Evolutionary conservation across 1,140 invertebrate species (phyloP).

Genomic region (Sipha flava): DNA sequence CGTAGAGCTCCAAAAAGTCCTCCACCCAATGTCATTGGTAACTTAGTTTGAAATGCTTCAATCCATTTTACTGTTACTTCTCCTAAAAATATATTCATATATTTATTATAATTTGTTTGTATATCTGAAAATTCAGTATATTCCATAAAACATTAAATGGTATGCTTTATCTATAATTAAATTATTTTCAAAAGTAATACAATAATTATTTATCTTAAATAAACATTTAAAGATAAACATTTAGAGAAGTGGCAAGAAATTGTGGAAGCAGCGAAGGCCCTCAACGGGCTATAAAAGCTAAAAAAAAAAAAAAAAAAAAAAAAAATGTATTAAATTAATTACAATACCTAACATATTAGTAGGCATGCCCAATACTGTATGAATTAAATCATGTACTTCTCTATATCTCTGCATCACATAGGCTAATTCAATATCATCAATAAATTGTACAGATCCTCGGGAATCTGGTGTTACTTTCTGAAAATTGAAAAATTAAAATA

Average conservation of each 20-base stretch:
- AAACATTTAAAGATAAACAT: too few species aligned
- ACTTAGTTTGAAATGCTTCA: slow-evolving; percentile 80
- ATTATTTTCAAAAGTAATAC: too few species aligned
- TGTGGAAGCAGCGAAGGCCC: too few species aligned
- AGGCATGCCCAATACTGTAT: slow-evolving; percentile 83
- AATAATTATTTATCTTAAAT: too few species aligned
- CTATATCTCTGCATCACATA: slow-evolving; percentile 89
- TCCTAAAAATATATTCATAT: slow-evolving; percentile 43
- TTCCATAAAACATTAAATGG: too few species aligned
- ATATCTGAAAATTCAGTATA: too few species aligned
- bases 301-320: neutral
- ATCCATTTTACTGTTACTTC: slow-evolving; percentile 96
- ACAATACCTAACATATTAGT: slow-evolving; percentile 85
- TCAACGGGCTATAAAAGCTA: too few species aligned
- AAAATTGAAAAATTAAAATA: slow-evolving; percentile 41
- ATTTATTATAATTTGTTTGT: too few species aligned
- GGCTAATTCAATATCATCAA: slow-evolving; percentile 80
- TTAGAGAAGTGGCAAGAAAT: too few species aligned
- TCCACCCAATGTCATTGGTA: slow-evolving; percentile 84
- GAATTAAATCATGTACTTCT: slow-evolving; percentile 91
- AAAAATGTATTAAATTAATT: neutral
- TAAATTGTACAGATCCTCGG: slow-evolving; percentile 76
- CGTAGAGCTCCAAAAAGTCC: slow-evolving; percentile 77
- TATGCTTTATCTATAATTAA: too few species aligned
- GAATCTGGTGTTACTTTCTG: slow-evolving; percentile 89